These are phyloP conservation scores for Polypedilum vanderplanki DNA, from an alignment of 1,140 invertebrate species.

Conservation along the genomic window DNA sequence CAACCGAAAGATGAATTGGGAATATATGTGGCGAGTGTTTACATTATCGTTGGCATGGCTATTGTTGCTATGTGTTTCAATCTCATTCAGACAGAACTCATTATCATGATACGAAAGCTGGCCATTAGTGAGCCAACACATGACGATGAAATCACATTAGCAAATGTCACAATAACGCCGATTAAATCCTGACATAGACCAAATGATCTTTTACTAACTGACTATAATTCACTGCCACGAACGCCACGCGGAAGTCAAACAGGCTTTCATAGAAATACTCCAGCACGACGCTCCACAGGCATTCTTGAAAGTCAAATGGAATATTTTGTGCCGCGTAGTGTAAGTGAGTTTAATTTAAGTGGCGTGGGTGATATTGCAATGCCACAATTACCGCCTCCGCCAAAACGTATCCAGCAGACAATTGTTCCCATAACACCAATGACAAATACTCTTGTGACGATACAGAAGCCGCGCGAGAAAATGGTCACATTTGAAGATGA, in stretches of 20 bases:
- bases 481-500: constrained; percentile 79
- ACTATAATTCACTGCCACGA: constrained; percentile 41
- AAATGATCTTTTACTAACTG: constrained; percentile 34
- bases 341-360: constrained; percentile 71
- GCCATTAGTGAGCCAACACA: constrained; percentile 42
- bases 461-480: constrained; percentile 56
- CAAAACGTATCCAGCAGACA: constrained; percentile 38
- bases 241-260: constrained; percentile 33
- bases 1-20: constrained; percentile 53
- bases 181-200: constrained; percentile 43
- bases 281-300: constrained; percentile 55
- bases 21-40: constrained; percentile 64
- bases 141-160: constrained; percentile 40
- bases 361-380: constrained; percentile 50
- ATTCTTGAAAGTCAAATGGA: constrained; percentile 58
- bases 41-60: constrained; percentile 90
- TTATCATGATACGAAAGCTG: constrained; percentile 55
- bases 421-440: constrained; percentile 39
- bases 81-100: constrained; percentile 88
- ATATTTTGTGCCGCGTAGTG: constrained; percentile 73
- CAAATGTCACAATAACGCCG: constrained; percentile 40
- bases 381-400: constrained; percentile 47
- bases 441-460: constrained; percentile 40
- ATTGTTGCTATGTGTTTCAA: constrained; percentile 96
- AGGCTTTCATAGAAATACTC: constrained; percentile 56